These are phyloP conservation scores for Brachionus paranguensis DNA, from an alignment of 1,140 invertebrate species.

Conservation along the genomic window DNA sequence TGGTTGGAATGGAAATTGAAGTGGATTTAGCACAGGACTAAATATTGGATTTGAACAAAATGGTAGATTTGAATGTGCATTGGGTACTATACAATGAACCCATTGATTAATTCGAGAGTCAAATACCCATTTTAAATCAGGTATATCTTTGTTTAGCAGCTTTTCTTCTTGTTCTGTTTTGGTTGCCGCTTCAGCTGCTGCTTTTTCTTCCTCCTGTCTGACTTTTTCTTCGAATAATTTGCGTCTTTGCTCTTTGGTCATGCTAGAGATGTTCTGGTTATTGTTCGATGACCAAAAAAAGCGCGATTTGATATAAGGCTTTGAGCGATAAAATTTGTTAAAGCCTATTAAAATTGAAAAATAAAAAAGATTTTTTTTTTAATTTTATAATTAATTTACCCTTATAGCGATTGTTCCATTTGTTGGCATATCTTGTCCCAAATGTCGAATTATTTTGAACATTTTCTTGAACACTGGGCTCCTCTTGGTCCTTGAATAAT, in stretches of 20 bases:
- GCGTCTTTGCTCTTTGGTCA: constrained; percentile 23
- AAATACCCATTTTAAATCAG: background rate
- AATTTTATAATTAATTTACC: background rate
- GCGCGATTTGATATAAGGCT: background rate
- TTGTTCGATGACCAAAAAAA: background rate
- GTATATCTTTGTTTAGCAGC: background rate
- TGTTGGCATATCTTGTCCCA: background rate
- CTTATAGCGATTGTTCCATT: constrained; percentile 2
- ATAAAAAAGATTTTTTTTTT: background rate
- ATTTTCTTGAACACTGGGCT: background rate
- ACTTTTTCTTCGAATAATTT: constrained; percentile 32
- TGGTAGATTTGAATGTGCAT: background rate
- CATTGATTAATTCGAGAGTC: constrained; percentile 14
- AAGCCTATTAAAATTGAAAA: background rate
- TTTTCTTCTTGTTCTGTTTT: background rate
- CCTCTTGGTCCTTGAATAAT: background rate
- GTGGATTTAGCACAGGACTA: background rate
- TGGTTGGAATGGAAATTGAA: background rate
- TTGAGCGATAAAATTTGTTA: background rate
- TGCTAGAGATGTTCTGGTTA: background rate
- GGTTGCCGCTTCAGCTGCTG: background rate
- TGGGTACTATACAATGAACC: background rate
- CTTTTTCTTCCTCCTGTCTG: background rate
- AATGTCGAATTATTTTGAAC: background rate
- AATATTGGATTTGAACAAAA: background rate